Base-by-base conservation (phyloP, 2,797 vertebrate genomes). In the Florisuga fusca region DNA sequence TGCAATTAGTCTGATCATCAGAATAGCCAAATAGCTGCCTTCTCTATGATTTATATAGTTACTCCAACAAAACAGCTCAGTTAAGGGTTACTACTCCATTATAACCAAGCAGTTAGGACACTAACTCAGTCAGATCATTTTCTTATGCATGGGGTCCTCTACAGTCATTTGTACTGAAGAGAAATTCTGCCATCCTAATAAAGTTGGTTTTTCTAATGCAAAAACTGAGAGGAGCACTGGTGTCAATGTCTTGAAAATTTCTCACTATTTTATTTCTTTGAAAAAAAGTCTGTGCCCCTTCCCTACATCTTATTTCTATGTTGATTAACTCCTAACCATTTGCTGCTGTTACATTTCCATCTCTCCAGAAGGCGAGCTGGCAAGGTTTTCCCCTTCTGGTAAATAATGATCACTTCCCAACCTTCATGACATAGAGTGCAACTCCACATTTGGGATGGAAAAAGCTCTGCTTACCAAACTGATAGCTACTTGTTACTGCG, bases 331-430 rank as follows among this genome's bases (percentile, higher is more conserved):
- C 48, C 36, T 76, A 72, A 33, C 36, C 81, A 57, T 84, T 95
- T 88, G 59, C 53, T 89, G 53, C 80, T 93, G 62, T 75, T 95
- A 43, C 10, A 71, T 91, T 96, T 86, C 86, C 69, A 79, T 85
- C 66, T 90, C 79, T 90, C 80, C 87, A 96, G 92, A 96, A 95
- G 93, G 91, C 74, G 62, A 89, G 79, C 83, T 96, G 93, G 73
- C 91, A 90, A 82, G 88, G 80, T 93, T 88, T 82, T 95, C 67
- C 66, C 50, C 67, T 96, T 93, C 74, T 92, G 71, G 80, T 96
- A 92, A 96, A 94, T 76, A 92, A 69, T 33, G 80, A 82, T 90
- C 63, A 68, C 71, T 77, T 90, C 81, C 61, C 63, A 92, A 23
- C 64, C 84, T 12, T 68, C 64, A 29, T 62, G 54, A 82, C 57